Conservation (phyloP, 2,888 invertebrate species). For the Papilio elwesi region DNA sequence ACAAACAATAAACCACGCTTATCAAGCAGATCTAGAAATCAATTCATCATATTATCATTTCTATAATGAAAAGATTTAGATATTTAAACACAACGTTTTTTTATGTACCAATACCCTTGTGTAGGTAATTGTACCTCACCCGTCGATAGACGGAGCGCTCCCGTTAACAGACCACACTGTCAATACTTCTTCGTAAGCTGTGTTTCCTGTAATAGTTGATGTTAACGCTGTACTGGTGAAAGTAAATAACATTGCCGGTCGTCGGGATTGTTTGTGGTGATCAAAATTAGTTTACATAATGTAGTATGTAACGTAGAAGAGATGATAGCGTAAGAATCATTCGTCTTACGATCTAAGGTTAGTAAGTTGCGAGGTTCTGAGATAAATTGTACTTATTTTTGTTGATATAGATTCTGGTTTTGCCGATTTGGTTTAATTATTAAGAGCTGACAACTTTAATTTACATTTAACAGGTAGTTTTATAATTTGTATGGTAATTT, state of each 20-base stretch:
- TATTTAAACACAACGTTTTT: not conserved
- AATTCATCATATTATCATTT: not conserved
- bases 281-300: conserved; percentile 3
- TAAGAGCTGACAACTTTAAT: too few species aligned
- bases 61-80: not conserved
- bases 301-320: not conserved
- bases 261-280: conserved; percentile 7
- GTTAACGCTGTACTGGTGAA: conserved; percentile 32
- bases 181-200: conserved; percentile 59
- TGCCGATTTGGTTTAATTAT: too few species aligned
- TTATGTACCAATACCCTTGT: conserved; percentile 19
- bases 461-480: too few species aligned
- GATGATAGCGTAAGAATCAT: not conserved
- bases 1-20: too few species aligned
- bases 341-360: not conserved
- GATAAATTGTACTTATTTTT: too few species aligned
- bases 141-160: conserved; percentile 59
- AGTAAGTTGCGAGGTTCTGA: too few species aligned
- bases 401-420: too few species aligned
- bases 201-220: conserved; percentile 39
- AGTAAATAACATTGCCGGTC: conserved; percentile 31
- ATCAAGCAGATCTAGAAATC: too few species aligned
- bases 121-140: conserved; percentile 51
- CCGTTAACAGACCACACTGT: conserved; percentile 63
- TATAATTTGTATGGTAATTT: too few species aligned